These are phyloP conservation scores for Limnephilus rhombicus DNA, from an alignment of 2,888 invertebrate species.

Conservation along the genomic window DNA sequence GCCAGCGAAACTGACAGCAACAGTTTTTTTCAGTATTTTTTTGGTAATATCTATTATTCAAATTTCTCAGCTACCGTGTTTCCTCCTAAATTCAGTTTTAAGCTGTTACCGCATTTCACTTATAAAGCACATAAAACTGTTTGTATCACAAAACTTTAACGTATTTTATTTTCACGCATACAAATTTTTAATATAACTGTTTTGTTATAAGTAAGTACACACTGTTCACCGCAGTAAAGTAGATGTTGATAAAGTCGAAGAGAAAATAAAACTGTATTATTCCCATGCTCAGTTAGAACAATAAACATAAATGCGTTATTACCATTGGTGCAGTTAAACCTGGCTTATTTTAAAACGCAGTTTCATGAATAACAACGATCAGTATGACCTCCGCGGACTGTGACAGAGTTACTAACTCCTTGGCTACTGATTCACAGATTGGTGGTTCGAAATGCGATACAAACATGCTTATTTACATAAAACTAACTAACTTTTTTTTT, in stretches of 20 bases:
- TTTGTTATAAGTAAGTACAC: neutral
- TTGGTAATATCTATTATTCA: too few species aligned
- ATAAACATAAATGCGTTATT: neutral
- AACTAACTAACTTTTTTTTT: too few species aligned
- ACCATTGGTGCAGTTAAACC: neutral
- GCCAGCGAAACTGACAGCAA: too few species aligned
- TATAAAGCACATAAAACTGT: neutral
- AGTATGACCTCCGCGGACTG: too few species aligned
- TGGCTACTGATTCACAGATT: too few species aligned
- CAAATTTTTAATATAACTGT: neutral
- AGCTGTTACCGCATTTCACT: too few species aligned
- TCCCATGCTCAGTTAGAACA: neutral
- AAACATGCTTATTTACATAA: too few species aligned
- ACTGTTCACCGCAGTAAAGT: neutral
- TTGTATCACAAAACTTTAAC: neutral
- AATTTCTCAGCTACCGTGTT: too few species aligned
- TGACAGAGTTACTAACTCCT: too few species aligned
- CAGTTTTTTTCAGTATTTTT: too few species aligned
- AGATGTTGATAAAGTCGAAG: neutral
- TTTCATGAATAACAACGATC: neutral
- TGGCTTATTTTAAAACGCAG: neutral
- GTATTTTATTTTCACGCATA: neutral
- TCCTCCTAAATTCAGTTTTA: too few species aligned
- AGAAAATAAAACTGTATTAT: neutral
- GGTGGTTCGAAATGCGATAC: too few species aligned